Evolutionary conservation across 2,888 invertebrate genomes (phyloP), one percentile per base, ranked within the genome.

Genomic region (Selenia dentaria): DNA sequence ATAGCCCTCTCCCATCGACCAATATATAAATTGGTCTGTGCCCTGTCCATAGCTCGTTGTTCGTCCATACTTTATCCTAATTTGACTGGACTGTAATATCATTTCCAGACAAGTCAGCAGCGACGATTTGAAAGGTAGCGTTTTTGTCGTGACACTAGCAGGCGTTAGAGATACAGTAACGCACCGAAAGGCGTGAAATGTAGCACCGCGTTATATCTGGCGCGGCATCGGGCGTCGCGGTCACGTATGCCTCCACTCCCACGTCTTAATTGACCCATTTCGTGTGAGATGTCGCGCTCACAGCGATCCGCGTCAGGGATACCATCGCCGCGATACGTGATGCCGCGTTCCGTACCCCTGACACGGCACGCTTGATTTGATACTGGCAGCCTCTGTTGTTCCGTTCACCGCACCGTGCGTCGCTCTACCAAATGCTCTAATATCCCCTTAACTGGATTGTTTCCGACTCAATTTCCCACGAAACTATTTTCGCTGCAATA

Each of bases 211-310:
- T 59, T 62, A 54, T 83, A 83, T 86, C 83, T 57, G 56, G 53
- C 52, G 41, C 60, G 48, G 57, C 43, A 87, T 86, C 87, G 67
- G 74, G 83, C 85, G 88, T 84, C 79, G 83, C 86, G 83, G 87
- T 89, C 90, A 89, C 88, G 90, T 83, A 70, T 69, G 68, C 57
- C 61, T 73, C 63, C 88, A 85, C 89, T 87, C 88, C 88, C 88
- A 88, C 90, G 88, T 87, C 86, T 83, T 89, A 89, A 90, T 90
- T 87, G 89, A 88, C 87, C 89, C 74, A 86, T 86, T 90, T 88
- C 83, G 86, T 86, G 86, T 87, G 79, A 83, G 82, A 81, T 79
- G 84, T 75, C 64, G 74, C 81, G 76, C 77, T 75, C 67, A 64
- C 62, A 72, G 62, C 66, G 68, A 71, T 67, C 79, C 76, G 77